These are phyloP conservation scores for Arothron firmamentum DNA, from an alignment of 2,113 vertebrate species.

Conservation along the genomic window DNA sequence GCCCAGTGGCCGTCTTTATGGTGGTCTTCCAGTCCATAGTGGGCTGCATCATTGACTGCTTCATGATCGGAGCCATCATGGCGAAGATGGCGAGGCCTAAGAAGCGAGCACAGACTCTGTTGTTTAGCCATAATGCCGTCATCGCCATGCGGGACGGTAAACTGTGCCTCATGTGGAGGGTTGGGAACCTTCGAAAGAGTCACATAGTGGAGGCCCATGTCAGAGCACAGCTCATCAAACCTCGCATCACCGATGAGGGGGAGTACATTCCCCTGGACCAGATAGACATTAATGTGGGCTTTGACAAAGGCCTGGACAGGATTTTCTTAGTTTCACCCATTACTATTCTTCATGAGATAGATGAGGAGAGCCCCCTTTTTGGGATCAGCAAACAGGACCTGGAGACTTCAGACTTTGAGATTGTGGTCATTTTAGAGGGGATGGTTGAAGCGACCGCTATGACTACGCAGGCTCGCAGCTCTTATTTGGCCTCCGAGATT, in stretches of 20 bases:
- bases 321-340: conserved; percentile 97
- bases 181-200: conserved; percentile 94
- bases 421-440: conserved; percentile 96
- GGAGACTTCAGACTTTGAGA: conserved; percentile 92
- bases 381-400: conserved; percentile 92
- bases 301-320: conserved; percentile 96
- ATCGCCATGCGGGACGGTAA: conserved; percentile 94
- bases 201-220: conserved; percentile 99
- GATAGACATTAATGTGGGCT: conserved; percentile 95
- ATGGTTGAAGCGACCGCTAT: conserved; percentile 99
- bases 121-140: conserved; percentile 93
- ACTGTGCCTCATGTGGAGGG: conserved; percentile 95
- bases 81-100: conserved; percentile 98
- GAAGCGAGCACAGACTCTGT: conserved; percentile 91
- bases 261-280: conserved; percentile 97
- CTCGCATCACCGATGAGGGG: conserved; percentile 91
- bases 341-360: conserved; percentile 94
- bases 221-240: conserved; percentile 93
- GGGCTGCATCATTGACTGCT: conserved; percentile 97
- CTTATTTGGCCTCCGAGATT: conserved; percentile 92
- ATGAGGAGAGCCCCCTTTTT: conserved; percentile 89
- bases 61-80: conserved; percentile 99
- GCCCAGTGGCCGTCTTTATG: conserved; percentile 92
- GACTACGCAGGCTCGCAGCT: conserved; percentile 97
- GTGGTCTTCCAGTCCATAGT: conserved; percentile 97